A percentile compares a stretch with the other conserved stretches of the same genome.
Evolutionary conservation across 2,888 invertebrate genomes (phyloP).

Genomic region (Tachina lurida): DNA sequence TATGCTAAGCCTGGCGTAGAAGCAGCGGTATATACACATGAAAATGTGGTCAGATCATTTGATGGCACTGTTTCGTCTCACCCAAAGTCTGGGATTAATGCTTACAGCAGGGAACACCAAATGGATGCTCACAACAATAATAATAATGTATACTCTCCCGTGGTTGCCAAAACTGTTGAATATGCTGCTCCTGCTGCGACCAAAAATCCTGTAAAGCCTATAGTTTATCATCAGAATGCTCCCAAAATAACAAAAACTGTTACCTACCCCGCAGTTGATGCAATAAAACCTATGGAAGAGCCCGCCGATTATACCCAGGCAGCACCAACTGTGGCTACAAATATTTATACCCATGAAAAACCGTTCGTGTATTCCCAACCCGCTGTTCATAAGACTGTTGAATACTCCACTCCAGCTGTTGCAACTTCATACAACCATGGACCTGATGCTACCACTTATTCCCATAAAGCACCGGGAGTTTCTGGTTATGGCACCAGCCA

Average conservation of each 20-base stretch:
- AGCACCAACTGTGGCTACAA: constrained; percentile 73
- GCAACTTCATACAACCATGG: constrained; percentile 71
- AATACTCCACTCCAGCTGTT: constrained; percentile 74
- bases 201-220: constrained; percentile 78
- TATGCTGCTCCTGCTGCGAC: constrained; percentile 72
- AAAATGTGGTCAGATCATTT: constrained; percentile 85
- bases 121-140: constrained; percentile 84
- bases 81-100: constrained; percentile 85
- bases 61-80: constrained; percentile 85
- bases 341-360: constrained; percentile 57
- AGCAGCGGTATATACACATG: constrained; percentile 83
- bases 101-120: constrained; percentile 86
- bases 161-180: constrained; percentile 73
- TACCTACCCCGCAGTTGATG: constrained; percentile 58
- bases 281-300: constrained; percentile 69
- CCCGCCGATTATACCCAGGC: constrained; percentile 75
- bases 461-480: constrained; percentile 68
- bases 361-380: constrained; percentile 66
- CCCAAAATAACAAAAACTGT: constrained; percentile 75
- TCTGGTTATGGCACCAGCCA: constrained; percentile 68
- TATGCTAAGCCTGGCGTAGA: constrained; percentile 80
- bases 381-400: constrained; percentile 74
- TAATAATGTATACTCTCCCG: constrained; percentile 82
- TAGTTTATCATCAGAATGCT: constrained; percentile 70
- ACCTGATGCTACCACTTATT: constrained; percentile 70